Evolutionary conservation across 2,113 vertebrate genomes (phyloP).

Genomic region (Brachyistius frenatus): DNA sequence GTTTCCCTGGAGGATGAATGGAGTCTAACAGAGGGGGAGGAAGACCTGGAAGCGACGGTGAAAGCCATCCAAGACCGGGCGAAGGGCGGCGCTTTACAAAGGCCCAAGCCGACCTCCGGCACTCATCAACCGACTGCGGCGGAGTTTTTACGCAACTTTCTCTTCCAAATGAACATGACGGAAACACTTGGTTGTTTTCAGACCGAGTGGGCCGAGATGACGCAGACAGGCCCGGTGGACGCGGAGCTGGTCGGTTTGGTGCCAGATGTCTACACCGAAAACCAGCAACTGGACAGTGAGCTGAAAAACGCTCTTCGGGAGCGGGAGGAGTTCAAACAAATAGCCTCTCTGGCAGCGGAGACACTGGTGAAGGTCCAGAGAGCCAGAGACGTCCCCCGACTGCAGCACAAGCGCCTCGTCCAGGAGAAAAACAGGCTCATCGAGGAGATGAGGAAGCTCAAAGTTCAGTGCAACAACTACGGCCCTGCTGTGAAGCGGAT

Average conservation of each 20-base stretch:
- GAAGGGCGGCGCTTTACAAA: constrained; percentile 67
- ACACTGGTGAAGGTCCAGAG: constrained; percentile 85
- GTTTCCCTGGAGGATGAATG: constrained; percentile 83
- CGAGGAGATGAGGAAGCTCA: constrained; percentile 88
- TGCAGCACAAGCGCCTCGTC: constrained; percentile 87
- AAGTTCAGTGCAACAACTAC: constrained; percentile 86
- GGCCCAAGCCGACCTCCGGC: neutral
- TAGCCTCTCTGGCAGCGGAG: constrained; percentile 81
- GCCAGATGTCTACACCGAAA: constrained; percentile 85
- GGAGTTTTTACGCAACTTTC: constrained; percentile 91
- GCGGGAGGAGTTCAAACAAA: constrained; percentile 81
- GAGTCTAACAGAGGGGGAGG: constrained; percentile 85
- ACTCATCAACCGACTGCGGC: constrained; percentile 77
- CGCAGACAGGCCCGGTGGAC: constrained; percentile 83
- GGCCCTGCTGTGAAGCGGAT: constrained; percentile 86
- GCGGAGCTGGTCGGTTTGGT: constrained; percentile 68
- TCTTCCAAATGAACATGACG: constrained; percentile 90
- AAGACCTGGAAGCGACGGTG: constrained; percentile 84
- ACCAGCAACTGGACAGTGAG: constrained; percentile 85
- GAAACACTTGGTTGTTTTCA: constrained; percentile 93
- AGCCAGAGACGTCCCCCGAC: constrained; percentile 87
- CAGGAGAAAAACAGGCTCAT: constrained; percentile 90
- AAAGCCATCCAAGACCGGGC: constrained; percentile 76
- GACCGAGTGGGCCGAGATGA: constrained; percentile 91
- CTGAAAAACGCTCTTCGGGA: constrained; percentile 85